A percentile compares a stretch with the other conserved stretches of the same genome.
These are phyloP conservation scores for Microctonus aethiopoides DNA, from an alignment of 2,888 invertebrate genomes.

Conservation along the genomic window DNA sequence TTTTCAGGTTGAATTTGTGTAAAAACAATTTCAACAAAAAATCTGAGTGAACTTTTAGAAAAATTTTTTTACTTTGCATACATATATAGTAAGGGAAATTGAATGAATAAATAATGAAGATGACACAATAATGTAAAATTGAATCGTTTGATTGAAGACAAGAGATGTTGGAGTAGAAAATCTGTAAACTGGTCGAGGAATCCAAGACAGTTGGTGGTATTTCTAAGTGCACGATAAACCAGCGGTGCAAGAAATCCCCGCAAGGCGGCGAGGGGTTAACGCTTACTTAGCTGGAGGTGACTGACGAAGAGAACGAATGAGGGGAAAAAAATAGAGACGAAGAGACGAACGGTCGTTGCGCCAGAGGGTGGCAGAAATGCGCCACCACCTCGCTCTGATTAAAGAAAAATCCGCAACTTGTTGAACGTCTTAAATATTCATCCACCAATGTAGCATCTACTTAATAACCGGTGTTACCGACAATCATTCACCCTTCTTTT, in stretches of 20 bases:
- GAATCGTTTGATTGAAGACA: neutral
- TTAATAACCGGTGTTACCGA: constrained; percentile 64
- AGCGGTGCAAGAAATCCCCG: constrained; percentile 34
- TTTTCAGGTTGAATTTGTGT: too few relatives aligned
- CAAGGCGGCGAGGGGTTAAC: constrained; percentile 25
- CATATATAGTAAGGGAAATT: too few relatives aligned
- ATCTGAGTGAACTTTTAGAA: too few relatives aligned
- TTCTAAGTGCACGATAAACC: constrained; percentile 28
- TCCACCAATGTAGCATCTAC: constrained; percentile 63
- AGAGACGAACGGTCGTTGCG: constrained; percentile 23
- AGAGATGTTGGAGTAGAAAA: neutral
- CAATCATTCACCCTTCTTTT: constrained; percentile 43
- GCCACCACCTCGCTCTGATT: constrained; percentile 42
- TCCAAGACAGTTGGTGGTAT: constrained; percentile 30
- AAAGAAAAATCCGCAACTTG: constrained; percentile 67
- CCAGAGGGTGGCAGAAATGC: constrained; percentile 30
- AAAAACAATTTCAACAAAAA: too few relatives aligned
- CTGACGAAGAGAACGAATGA: constrained; percentile 11
- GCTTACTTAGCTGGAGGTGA: constrained; percentile 20
- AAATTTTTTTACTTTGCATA: too few relatives aligned
- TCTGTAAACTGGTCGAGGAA: constrained; percentile 1
- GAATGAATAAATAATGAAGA: neutral
- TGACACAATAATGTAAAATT: neutral
- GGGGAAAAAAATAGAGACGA: constrained; percentile 13
- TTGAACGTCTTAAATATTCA: constrained; percentile 67